Base-by-base conservation (phyloP, 2,888 invertebrate genomes). In the Volucella bombylans region DNA sequence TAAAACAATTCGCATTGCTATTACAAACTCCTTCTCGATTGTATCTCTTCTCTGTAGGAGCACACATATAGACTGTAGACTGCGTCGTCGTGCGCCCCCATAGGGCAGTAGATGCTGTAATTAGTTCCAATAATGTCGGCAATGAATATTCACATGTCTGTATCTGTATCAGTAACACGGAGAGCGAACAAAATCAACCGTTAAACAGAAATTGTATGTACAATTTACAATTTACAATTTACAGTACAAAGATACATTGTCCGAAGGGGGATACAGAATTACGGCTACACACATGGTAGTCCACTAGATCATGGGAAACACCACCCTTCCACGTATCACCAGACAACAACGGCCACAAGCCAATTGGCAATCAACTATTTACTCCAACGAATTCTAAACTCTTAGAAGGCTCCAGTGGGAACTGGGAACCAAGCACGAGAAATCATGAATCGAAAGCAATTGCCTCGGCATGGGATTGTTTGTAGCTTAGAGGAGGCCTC, bases 311-410 rank as follows among this genome's bases (percentile, higher is more conserved):
- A 65, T 82, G 71, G 65, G 82, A 77, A 76, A 62, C 14, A 39
- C 52, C 39, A 47, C 57, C 61, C 72, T 41, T 31, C n/a, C 14
- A 4, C n/a, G 8, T 45, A 15, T 52, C 14, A 23, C 18, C 38
- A 18, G 54, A 54, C 57, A 39, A 65, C 80, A 47, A 65, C 59
- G 57, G 52, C 76, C 68, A 68, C 73, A 82, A 38, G 23, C 82
- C 82, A 73, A 79, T 82, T 78, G 79, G 62, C 64, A 78, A 82
- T 79, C 82, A 82, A 68, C 79, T 18, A 82, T 49, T 8, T 14
- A 49, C 14, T 49, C 15, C n/a, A 9, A 49, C 14, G 3, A 49
- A 9, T 77, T 38, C 49, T 61, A 55, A 78, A 67, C 77, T 78
- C 59, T 65, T 72, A 31, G 6, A 31, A 6, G 31, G 31, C 6